phyloP scores from a whole-genome alignment of 2,888 invertebrate species.

The Parascotia fuliginaria region DNA sequence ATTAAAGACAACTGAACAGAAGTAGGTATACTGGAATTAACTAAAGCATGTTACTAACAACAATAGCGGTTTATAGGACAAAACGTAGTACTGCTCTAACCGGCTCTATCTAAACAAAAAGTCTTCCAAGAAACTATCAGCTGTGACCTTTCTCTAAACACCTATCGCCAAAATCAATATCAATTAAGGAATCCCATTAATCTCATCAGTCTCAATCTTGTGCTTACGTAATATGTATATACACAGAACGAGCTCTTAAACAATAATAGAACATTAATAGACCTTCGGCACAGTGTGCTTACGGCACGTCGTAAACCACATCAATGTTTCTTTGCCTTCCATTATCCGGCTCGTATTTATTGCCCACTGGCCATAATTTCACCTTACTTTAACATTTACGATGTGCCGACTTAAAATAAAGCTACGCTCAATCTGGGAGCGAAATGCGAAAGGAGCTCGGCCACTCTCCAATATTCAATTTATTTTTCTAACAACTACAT shows the following conservation, averaged over 20 bases:
- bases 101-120: too few species aligned
- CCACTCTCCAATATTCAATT: constrained; percentile 74
- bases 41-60: too few species aligned
- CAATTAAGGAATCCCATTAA: constrained; percentile 2
- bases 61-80: too few species aligned
- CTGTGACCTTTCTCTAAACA: too few species aligned
- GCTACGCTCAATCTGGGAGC: constrained; percentile 65
- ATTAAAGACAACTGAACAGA: too few species aligned
- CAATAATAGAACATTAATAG: constrained; percentile 42
- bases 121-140: too few species aligned
- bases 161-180: too few species aligned
- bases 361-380: constrained; percentile 52
- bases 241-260: constrained; percentile 10
- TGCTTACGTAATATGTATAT: too few species aligned
- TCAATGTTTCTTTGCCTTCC: constrained; percentile 42
- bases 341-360: constrained; percentile 46
- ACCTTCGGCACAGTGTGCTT: constrained; percentile 31
- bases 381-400: constrained; percentile 60
- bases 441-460: constrained; percentile 60
- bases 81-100: too few species aligned
- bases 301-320: constrained; percentile 39
- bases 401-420: constrained; percentile 67
- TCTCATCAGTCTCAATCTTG: constrained; percentile 12
- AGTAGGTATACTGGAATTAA: too few species aligned
- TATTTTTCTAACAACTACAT: constrained; percentile 74